Evolutionary conservation across 2,113 vertebrate genomes (phyloP).

Genomic region (Rhegmatorhina hoffmannsi): DNA sequence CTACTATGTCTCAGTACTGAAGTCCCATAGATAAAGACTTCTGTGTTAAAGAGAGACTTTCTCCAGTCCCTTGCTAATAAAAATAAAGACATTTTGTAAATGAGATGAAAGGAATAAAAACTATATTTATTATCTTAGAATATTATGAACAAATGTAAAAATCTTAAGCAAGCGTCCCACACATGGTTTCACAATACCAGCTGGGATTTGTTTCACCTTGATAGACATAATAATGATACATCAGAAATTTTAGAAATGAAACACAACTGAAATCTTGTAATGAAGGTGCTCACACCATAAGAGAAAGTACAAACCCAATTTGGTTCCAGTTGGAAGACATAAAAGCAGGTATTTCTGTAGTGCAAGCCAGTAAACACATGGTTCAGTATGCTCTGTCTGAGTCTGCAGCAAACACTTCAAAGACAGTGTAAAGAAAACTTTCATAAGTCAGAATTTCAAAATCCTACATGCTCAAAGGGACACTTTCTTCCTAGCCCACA

Average conservation of each 20-base stretch:
- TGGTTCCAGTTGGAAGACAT: neutral
- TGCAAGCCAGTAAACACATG: neutral
- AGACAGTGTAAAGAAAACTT: neutral
- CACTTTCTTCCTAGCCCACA: neutral
- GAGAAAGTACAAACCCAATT: neutral
- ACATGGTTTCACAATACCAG: neutral
- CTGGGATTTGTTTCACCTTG: neutral
- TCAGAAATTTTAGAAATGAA: neutral
- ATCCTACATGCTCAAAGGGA: neutral
- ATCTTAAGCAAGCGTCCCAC: neutral
- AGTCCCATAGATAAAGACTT: neutral
- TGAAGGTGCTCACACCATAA: neutral
- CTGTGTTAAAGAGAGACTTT: neutral
- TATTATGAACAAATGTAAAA: neutral
- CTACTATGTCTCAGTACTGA: neutral
- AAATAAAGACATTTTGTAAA: neutral
- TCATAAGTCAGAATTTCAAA: neutral
- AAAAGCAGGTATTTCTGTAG: neutral
- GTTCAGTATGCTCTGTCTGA: neutral
- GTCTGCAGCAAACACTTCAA: neutral
- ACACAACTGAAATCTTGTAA: neutral
- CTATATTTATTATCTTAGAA: neutral
- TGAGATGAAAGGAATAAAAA: neutral
- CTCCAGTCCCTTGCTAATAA: neutral
- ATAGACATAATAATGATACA: rapidly evolving